A percentile compares a stretch with the other conserved stretches of the same genome.
Conservation (phyloP, 2,797 vertebrate genomes). For the Scolopax bukidnonensis region DNA sequence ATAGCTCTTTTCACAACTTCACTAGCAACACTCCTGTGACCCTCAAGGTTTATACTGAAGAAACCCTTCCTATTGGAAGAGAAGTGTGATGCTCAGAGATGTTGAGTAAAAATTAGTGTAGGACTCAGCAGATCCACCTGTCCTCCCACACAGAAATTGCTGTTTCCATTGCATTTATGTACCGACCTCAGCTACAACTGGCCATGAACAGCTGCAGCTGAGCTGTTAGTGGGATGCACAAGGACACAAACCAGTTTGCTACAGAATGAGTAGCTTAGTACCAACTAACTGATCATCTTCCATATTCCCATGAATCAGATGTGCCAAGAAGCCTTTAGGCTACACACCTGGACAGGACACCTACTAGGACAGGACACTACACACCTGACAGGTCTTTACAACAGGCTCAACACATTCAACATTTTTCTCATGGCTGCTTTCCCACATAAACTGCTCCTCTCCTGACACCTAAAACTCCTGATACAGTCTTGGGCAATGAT, state of each 20-base stretch:
- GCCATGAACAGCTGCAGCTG: neutral
- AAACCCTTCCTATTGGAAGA: neutral
- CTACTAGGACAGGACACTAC: too few relatives aligned
- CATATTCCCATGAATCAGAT: neutral
- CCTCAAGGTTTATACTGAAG: neutral
- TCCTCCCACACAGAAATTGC: neutral
- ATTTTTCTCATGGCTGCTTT: fast-evolving
- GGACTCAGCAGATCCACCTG: neutral
- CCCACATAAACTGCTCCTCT: neutral
- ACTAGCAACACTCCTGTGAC: neutral
- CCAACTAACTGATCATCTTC: neutral
- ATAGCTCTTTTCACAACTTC: neutral
- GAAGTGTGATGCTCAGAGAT: neutral
- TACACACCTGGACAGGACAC: fast-evolving
- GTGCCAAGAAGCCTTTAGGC: neutral
- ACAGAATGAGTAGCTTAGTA: neutral
- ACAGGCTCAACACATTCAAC: fast-evolving
- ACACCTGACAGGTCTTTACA: neutral
- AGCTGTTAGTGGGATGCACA: neutral
- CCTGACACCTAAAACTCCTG: neutral
- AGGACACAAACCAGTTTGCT: neutral
- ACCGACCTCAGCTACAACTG: neutral
- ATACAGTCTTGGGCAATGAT: neutral
- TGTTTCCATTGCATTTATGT: neutral
- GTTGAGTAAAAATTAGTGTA: neutral